Percentiles rank a stretch among this genome's conserved stretches.
Conservation (phyloP, 1,140 invertebrate species). For the Vanessa atalanta region DNA sequence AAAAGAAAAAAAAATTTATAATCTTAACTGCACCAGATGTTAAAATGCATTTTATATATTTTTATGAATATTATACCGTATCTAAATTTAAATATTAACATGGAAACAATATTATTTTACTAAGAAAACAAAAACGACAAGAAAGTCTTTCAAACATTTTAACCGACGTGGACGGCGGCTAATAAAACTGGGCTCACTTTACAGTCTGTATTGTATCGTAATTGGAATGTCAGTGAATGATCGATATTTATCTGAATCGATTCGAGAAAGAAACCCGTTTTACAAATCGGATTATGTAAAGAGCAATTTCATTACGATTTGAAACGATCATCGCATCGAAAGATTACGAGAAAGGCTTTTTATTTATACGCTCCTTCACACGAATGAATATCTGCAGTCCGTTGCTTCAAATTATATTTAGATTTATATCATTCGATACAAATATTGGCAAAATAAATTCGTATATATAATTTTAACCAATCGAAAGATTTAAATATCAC, state of each 20-base stretch:
- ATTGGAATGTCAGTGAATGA: slow-evolving; percentile 41
- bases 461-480: too few relatives aligned
- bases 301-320: slow-evolving; percentile 36
- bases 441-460: too few relatives aligned
- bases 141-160: neutral
- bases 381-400: neutral
- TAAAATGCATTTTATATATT: too few relatives aligned
- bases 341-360: slow-evolving; percentile 6
- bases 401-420: neutral
- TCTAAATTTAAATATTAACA: too few relatives aligned
- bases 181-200: slow-evolving; percentile 31
- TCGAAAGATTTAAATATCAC: too few relatives aligned
- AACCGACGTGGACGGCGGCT: slow-evolving; percentile 18
- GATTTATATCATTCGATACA: neutral
- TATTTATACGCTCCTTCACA: neutral
- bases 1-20: too few relatives aligned
- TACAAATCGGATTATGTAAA: slow-evolving; percentile 42
- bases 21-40: too few relatives aligned
- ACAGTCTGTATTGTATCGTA: slow-evolving; percentile 39
- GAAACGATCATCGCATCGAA: slow-evolving; percentile 24
- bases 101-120: too few relatives aligned
- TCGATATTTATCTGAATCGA: slow-evolving; percentile 40
- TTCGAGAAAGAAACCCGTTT: slow-evolving; percentile 36
- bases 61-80: too few relatives aligned
- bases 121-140: neutral